Evolutionary conservation across 2,888 invertebrate species (phyloP), one percentile per base, ranked within the genome.

Genomic region (Coecobrya sp.): DNA sequence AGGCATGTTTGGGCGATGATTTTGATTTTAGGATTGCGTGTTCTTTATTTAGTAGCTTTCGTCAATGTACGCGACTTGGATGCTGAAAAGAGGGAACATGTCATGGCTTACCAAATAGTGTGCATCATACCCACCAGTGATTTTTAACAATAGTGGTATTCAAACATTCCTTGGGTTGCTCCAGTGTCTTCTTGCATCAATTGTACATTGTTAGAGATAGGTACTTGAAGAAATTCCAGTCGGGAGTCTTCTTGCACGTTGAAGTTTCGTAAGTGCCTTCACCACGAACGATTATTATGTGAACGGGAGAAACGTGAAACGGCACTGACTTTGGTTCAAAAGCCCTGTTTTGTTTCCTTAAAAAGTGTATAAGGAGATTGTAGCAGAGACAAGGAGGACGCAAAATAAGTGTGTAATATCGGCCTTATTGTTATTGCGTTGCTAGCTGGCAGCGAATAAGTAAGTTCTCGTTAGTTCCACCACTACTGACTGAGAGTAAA

Each of bases 1-100:
- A 85, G 45, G 36, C 84, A 84, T 84, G 42, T 25, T 65, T 84
- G 16, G 22, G 36, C 42, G 65, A 84, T 62, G 84, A 84, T 42
- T 81, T 36, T 36, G 36, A 81, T 84, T 84, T 81, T 62, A 27
- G 62, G 70, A 19, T 73, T 73, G 52, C 30, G 36, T 73, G 45
- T 52, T 73, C 49, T 19, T 86, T 62, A 73, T 73, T 86, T 86
- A 86, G 52, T 5, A 73, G 70, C 36, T 86, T 86, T 86, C 49
- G 49, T 84, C 73, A 86, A 19, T 30, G 86, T 70, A 86, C 86
- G 86, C 70, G 86, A 86, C 73, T 19, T 73, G 86, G 52, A 55
- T 86, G 22, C 42, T 68, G 86, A 86, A n/a, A 25, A 27, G 16
- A 52, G 16, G 81, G 27, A 27, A 55, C 11, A 19, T 1, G 27